Conservation (phyloP, 1,140 invertebrate genomes). For the Drosophila ananassae region DNA sequence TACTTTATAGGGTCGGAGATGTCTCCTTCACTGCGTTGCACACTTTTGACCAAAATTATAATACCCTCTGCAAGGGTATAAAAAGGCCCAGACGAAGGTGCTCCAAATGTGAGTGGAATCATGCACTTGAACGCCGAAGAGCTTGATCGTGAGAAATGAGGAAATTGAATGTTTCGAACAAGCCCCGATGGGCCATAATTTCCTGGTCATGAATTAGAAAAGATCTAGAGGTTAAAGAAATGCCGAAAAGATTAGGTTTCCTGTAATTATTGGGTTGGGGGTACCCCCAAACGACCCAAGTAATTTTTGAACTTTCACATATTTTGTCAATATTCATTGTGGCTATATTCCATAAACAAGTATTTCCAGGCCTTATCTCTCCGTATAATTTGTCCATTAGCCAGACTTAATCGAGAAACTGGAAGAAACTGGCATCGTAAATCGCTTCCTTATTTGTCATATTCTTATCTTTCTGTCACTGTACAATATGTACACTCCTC, state of each 20-base stretch:
- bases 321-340: neutral
- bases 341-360: neutral
- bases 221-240: slow-evolving; percentile 6
- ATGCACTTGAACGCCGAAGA: slow-evolving; percentile 23
- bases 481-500: slow-evolving; percentile 22
- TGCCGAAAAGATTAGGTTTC: slow-evolving; percentile 1
- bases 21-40: no score
- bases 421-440: slow-evolving; percentile 31
- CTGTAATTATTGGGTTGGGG: neutral
- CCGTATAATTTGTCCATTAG: slow-evolving; percentile 32
- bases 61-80: no score
- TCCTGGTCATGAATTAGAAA: slow-evolving; percentile 13
- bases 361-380: slow-evolving; percentile 13
- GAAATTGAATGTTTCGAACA: slow-evolving; percentile 7
- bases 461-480: slow-evolving; percentile 27
- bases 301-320: neutral
- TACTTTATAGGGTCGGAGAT: no score
- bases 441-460: slow-evolving; percentile 45
- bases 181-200: slow-evolving; percentile 23
- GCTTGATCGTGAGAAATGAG: slow-evolving; percentile 29
- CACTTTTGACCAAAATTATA: no score
- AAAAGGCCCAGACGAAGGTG: slow-evolving; percentile 6
- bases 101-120: slow-evolving; percentile 9
- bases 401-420: slow-evolving; percentile 29
- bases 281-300: neutral